Conservation (phyloP, 1,140 invertebrate species). For the Xylocopa sonorina region DNA sequence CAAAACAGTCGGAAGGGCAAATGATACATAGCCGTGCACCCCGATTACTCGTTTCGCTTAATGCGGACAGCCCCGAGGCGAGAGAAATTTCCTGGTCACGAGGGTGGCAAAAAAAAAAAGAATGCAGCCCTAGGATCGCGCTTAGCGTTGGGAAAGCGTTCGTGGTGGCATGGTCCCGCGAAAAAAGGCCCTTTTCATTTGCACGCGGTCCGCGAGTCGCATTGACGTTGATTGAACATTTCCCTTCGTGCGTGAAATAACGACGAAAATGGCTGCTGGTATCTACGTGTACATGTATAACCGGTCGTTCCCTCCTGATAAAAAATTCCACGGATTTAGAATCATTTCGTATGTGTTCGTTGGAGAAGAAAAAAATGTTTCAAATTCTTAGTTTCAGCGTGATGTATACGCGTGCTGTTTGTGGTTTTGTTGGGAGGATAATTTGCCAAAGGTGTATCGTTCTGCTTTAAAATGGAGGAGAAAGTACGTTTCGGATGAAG, state of each 20-base stretch:
- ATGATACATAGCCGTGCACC: conserved; percentile 27
- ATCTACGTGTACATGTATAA: too few species aligned
- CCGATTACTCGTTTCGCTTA: conserved; percentile 20
- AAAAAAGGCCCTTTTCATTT: neutral
- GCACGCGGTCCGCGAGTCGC: neutral
- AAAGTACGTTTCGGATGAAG: too few species aligned
- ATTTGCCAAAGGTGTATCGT: too few species aligned
- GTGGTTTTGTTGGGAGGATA: too few species aligned
- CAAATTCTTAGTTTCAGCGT: neutral
- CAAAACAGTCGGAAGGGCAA: conserved; percentile 43
- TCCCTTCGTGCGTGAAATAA: conserved; percentile 5
- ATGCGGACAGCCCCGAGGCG: conserved; percentile 7
- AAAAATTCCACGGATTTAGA: neutral
- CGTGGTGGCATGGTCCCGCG: neutral
- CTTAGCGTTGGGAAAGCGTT: too few species aligned
- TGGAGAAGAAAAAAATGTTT: neutral
- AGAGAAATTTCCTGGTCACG: conserved; percentile 17
- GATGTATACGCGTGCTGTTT: too few species aligned
- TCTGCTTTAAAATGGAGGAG: too few species aligned
- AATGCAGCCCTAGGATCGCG: conserved; percentile 9
- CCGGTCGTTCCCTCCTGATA: neutral
- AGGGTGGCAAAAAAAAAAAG: conserved; percentile 7
- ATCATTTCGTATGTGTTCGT: neutral
- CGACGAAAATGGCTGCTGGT: neutral
- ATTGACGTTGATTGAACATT: conserved; percentile 24